Base-by-base conservation (phyloP, 2,797 vertebrate species). In the Taeniopygia guttata region DNA sequence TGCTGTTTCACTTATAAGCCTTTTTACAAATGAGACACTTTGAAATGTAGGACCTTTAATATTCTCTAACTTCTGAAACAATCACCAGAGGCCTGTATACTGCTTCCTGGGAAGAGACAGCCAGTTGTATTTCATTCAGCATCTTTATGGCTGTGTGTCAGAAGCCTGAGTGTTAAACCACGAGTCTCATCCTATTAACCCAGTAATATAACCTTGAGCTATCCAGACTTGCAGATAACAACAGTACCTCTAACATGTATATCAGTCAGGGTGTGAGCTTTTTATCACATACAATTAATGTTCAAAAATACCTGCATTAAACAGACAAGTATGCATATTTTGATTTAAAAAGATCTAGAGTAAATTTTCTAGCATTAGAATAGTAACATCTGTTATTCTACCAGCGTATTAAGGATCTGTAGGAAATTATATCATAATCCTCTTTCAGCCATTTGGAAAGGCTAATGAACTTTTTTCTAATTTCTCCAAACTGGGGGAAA, bases 131-230 rank as follows among this genome's bases (percentile, higher is more conserved):
- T 97, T 97, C 95, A 97, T 90, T 94, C 95, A 81, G 66, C 26
- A 19, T 90, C 92, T 96, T 97, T 97, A 96, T 95, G 94, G 84
- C 89, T 95, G 32, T 43, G 59, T 95, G 89, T 95, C 96, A 97
- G 96, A 95, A 97, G 87, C 83, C 75, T 90, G 94, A 93, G 94
- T 84, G 85, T 90, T 96, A 96, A 95, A 93, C 92, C 84, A 94
- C 59, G 69, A 94, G 96, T 97, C 94, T 97, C 90, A 97, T 96
- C 70, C 92, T 93, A 88, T 97, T 97, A 97, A 97, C 94, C 95
- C 94, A 95, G 85, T 84, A 88, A 89, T 94, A 87, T 97, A 97
- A 98, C 97, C 96, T 96, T 97, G 96, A 98, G 95, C 84, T 89
- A 95, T 78, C 94, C 81, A 79, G 76, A 96, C 82, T 87, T 96